These are phyloP conservation scores for Lacerta agilis DNA, from an alignment of 2,797 vertebrate genomes.

Conservation along the genomic window DNA sequence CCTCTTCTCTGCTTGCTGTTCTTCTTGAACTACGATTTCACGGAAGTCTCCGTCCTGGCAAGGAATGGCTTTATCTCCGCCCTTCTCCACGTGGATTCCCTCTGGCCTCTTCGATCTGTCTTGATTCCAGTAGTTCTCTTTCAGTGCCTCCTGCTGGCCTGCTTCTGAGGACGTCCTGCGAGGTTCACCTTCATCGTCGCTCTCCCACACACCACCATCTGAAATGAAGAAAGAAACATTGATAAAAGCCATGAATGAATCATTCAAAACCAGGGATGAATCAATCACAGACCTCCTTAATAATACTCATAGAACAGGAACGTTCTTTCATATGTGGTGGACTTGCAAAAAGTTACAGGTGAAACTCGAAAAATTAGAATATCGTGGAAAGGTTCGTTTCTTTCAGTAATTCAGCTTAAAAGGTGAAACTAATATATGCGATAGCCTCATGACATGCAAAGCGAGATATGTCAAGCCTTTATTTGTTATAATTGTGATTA, in stretches of 20 bases:
- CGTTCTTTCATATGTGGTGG: too few species aligned
- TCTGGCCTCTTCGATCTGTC: not conserved
- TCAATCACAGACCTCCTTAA: too few species aligned
- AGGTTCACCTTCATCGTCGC: not conserved
- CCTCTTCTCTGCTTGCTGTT: not conserved
- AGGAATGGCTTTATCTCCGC: not conserved
- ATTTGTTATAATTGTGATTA: too few species aligned
- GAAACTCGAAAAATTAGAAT: too few species aligned
- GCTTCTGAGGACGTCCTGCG: not conserved
- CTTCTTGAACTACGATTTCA: not conserved
- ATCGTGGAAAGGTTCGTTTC: too few species aligned
- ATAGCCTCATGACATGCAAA: too few species aligned
- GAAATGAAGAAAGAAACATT: not conserved
- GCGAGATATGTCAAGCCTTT: too few species aligned
- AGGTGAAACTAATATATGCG: too few species aligned
- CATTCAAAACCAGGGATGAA: not conserved
- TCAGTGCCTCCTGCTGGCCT: not conserved
- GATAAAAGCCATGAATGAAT: not conserved
- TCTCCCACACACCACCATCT: not conserved
- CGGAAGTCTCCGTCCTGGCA: not conserved
- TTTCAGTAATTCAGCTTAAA: too few species aligned
- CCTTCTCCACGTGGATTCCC: not conserved
- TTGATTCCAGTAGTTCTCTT: not conserved
- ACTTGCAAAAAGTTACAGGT: too few species aligned
- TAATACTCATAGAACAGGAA: too few species aligned